Conservation (phyloP, 2,888 invertebrate species). For the Caenorhabditis zanzibari region DNA sequence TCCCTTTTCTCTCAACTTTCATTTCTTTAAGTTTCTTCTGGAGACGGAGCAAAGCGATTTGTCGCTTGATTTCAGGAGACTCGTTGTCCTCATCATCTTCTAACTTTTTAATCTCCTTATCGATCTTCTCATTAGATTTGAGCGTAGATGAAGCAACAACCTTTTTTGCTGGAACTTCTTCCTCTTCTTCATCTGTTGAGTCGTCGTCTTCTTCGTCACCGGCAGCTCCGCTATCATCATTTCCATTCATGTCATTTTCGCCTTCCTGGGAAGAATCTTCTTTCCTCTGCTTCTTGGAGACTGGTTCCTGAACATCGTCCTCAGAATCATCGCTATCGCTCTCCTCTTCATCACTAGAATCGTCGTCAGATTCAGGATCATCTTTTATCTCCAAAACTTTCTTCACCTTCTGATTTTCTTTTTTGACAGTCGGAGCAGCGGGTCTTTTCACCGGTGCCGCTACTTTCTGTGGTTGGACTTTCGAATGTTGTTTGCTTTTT, state of each 20-base stretch:
- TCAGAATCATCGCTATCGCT: conserved; percentile 16
- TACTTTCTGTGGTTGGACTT: conserved; percentile 53
- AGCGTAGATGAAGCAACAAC: conserved; percentile 20
- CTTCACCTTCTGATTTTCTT: neutral
- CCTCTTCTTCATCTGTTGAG: conserved; percentile 58
- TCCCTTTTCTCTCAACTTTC: conserved; percentile 63
- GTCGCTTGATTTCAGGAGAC: conserved; percentile 68
- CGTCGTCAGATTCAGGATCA: conserved; percentile 45
- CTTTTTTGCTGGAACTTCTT: conserved; percentile 49
- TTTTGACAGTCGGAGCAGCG: conserved; percentile 23
- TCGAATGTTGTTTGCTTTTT: conserved; percentile 42
- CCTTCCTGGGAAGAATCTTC: conserved; percentile 26
- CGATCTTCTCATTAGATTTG: conserved; percentile 64
- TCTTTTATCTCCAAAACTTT: conserved; percentile 6
- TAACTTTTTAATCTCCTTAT: conserved; percentile 65
- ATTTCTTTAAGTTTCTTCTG: conserved; percentile 73
- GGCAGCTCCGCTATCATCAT: conserved; percentile 27
- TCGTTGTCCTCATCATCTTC: conserved; percentile 71
- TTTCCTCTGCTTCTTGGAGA: conserved; percentile 37
- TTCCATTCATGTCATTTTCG: too few relatives aligned
- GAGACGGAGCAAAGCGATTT: conserved; percentile 70
- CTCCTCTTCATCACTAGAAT: conserved; percentile 14
- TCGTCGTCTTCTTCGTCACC: conserved; percentile 56
- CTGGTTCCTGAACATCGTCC: conserved; percentile 22
- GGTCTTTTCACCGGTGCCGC: conserved; percentile 22